Percentiles rank a stretch among this genome's conserved stretches.
Evolutionary conservation across 2,113 vertebrate species (phyloP).

Genomic region (Notiomystis cincta): DNA sequence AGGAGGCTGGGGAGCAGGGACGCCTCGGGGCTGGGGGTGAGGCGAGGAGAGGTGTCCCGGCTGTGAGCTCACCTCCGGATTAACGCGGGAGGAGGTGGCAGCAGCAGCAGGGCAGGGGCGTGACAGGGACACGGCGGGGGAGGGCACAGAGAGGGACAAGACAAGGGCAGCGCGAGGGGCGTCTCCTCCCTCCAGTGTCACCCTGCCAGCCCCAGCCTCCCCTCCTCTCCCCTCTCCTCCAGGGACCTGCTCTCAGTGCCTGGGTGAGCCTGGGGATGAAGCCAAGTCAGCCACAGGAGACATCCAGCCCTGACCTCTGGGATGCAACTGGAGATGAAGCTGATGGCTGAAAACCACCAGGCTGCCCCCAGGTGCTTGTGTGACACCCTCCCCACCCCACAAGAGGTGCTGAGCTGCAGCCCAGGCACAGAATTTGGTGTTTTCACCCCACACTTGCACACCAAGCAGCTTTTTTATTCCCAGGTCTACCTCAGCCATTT

Average conservation of each 20-base stretch:
- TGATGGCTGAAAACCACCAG: not conserved
- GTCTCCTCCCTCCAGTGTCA: not conserved
- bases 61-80: not conserved
- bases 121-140: not conserved
- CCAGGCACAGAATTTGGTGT: accelerated
- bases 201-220: not conserved
- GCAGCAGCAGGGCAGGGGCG: not conserved
- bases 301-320: not conserved
- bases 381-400: accelerated
- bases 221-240: not conserved
- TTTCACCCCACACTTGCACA: not conserved
- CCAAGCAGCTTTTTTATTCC: not conserved
- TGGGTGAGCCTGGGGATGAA: not conserved
- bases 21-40: not conserved
- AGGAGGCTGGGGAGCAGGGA: not conserved
- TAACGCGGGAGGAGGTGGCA: not conserved
- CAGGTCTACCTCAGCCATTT: not conserved
- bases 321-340: not conserved
- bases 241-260: not conserved
- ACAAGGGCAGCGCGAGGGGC: not conserved
- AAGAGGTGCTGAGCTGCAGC: not conserved
- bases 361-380: not conserved
- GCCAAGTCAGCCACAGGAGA: accelerated
- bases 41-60: not conserved
- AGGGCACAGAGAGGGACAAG: not conserved